A percentile compares a stretch with the other conserved stretches of the same genome.
phyloP scores from a whole-genome alignment of 2,113 vertebrate genomes.

The Corythoichthys haematopterus region DNA sequence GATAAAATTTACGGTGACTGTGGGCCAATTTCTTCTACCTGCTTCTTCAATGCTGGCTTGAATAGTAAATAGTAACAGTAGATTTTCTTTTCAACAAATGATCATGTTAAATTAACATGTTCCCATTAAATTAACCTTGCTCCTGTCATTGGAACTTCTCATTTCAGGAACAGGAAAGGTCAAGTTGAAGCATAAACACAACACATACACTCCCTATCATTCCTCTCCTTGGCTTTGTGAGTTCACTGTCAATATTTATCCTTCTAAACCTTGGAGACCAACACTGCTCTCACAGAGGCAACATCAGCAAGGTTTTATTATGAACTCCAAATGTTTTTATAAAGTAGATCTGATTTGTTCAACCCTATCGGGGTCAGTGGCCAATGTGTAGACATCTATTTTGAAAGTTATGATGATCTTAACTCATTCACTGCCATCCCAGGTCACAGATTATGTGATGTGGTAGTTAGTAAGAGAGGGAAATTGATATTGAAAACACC shows the following conservation, averaged over 20 bases:
- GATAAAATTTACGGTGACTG: too few relatives aligned
- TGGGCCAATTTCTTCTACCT: neutral
- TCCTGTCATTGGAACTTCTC: neutral
- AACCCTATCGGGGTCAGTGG: too few relatives aligned
- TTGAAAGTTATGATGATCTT: too few relatives aligned
- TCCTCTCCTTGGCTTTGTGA: slow-evolving; percentile 8
- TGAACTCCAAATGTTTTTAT: neutral
- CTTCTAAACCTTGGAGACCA: slow-evolving; percentile 33
- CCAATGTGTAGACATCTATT: too few relatives aligned
- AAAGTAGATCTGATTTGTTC: neutral
- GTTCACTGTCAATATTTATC: slow-evolving; percentile 45
- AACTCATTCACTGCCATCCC: too few relatives aligned
- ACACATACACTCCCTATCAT: slow-evolving; percentile 7
- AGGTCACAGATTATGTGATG: too few relatives aligned
- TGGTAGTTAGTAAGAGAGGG: too few relatives aligned
- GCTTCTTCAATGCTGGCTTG: neutral
- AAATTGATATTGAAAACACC: too few relatives aligned
- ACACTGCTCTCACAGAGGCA: slow-evolving; percentile 15
- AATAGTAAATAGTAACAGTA: neutral
- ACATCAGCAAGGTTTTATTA: neutral
- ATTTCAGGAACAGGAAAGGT: neutral
- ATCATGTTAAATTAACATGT: neutral
- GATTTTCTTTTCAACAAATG: neutral
- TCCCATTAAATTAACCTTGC: neutral
- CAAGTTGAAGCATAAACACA: slow-evolving; percentile 13